phyloP scores from a whole-genome alignment of 2,888 invertebrate genomes.

The Nomada ferruginata region DNA sequence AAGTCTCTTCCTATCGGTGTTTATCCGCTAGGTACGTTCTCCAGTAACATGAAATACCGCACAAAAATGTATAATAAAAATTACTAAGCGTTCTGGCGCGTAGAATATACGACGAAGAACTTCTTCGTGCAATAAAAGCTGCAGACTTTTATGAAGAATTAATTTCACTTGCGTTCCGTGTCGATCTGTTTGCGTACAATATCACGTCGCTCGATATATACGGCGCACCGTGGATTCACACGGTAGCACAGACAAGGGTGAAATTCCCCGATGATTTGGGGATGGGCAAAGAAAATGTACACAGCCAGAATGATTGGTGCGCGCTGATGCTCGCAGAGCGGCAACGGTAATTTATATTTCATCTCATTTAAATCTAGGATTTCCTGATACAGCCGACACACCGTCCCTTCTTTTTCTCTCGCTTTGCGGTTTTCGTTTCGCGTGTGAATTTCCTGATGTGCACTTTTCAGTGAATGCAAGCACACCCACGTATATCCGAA shows the following conservation, averaged over 20 bases:
- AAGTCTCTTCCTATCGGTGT: neutral
- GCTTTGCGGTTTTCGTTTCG: slow-evolving; percentile 32
- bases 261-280: slow-evolving; percentile 19
- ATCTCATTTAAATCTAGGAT: slow-evolving; percentile 66
- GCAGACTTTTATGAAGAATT: too few species aligned
- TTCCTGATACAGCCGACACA: slow-evolving; percentile 27
- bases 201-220: neutral
- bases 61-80: too few species aligned
- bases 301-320: neutral
- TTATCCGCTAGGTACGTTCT: too few species aligned
- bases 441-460: slow-evolving; percentile 18
- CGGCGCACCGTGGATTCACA: slow-evolving; percentile 9
- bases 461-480: slow-evolving; percentile 23
- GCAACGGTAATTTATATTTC: slow-evolving; percentile 64
- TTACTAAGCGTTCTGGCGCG: too few species aligned
- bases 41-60: too few species aligned
- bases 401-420: neutral
- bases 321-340: slow-evolving; percentile 3
- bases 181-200: too few species aligned
- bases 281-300: neutral
- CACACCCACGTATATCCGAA: neutral
- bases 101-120: too few species aligned
- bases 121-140: too few species aligned
- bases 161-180: too few species aligned
- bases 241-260: neutral